A percentile compares a stretch with the other conserved stretches of the same genome.
phyloP scores from a whole-genome alignment of 2,113 vertebrate species.

The Nothoprocta perdicaria region DNA sequence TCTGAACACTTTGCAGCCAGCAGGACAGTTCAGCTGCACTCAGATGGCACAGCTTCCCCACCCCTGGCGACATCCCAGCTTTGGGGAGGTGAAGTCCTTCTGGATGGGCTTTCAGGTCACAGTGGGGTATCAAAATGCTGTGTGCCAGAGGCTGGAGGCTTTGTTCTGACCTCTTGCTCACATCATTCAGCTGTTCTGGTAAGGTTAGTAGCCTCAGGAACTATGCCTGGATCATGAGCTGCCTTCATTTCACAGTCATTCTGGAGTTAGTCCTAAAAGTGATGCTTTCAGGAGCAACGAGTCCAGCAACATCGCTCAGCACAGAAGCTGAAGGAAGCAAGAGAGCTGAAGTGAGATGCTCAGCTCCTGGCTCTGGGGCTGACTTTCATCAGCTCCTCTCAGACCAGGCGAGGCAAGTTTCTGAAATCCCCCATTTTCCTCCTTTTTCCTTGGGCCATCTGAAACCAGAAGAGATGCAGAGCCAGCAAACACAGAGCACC shows the following conservation, averaged over 20 bases:
- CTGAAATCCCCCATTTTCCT: not conserved
- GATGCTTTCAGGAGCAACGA: slow-evolving; percentile 51
- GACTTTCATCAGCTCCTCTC: slow-evolving; percentile 22
- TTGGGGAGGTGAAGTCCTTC: slow-evolving; percentile 34
- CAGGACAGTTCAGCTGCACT: not conserved
- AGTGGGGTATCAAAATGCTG: not conserved
- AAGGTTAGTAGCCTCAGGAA: slow-evolving; percentile 46
- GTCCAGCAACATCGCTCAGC: slow-evolving; percentile 39
- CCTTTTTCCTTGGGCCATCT: not conserved
- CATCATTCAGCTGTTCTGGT: not conserved
- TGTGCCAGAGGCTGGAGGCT: not conserved
- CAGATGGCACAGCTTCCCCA: not conserved
- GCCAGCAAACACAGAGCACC: not conserved
- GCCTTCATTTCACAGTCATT: slow-evolving; percentile 21
- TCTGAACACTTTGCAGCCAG: not conserved
- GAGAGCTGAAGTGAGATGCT: not conserved
- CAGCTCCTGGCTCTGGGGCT: slow-evolving; percentile 24
- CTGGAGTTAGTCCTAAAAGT: slow-evolving; percentile 54
- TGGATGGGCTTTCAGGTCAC: slow-evolving; percentile 2
- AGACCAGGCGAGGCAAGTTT: not conserved
- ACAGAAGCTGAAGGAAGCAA: slow-evolving; percentile 57
- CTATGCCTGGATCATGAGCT: not conserved
- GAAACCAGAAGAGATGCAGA: not conserved
- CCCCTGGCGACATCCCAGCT: rapidly evolving
- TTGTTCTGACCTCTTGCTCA: slow-evolving; percentile 31